Evolutionary conservation across 2,113 vertebrate genomes (phyloP), one percentile per base, ranked within the genome.

Genomic region (Nesogale talazaci): DNA sequence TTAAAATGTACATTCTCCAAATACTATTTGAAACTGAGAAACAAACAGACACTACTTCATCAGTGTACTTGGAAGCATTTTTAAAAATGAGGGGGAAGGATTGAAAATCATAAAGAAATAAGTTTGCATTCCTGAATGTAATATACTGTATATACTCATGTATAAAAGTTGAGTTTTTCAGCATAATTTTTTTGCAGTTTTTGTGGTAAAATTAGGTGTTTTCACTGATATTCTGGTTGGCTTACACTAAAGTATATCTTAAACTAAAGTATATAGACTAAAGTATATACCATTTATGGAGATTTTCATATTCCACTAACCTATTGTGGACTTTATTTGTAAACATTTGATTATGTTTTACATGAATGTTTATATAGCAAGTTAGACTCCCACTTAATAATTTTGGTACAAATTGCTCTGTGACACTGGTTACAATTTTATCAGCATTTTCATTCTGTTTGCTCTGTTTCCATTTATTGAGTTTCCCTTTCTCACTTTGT

Each of bases 101-200:
- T 93, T 89, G 63, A 82, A 94, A 75, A 16, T 85, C 52, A 79
- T 63, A 85, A 78, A 95, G 25, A n/a, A 85, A 72, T 94, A 65
- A 16, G 40, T 88, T 83, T 89, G 42, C 16, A 63, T 38, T 92
- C 85, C 61, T 83, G 31, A 19, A 82, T 23, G 14, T 61, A 52
- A 52, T 11, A 52, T 52, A 52, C 46, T 12, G 10, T 52, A 52
- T 52, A 52, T 52, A 52, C 46, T 52, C 46, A 12, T 52, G 46
- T 11, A 52, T 52, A 52, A 52, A 52, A 52, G 9, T 12, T 52
- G 46, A 52, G 46, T 52, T 52, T 52, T 52, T 52, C 46, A 52
- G 46, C 46, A 52, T 12, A 52, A 12, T 52, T 52, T 52, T 9
- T 52, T 12, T 8, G 46, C 46, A 52, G 46, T 52, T 52, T 52